Evolutionary conservation across 2,888 invertebrate species (phyloP).

Genomic region (Escarpia spicata): DNA sequence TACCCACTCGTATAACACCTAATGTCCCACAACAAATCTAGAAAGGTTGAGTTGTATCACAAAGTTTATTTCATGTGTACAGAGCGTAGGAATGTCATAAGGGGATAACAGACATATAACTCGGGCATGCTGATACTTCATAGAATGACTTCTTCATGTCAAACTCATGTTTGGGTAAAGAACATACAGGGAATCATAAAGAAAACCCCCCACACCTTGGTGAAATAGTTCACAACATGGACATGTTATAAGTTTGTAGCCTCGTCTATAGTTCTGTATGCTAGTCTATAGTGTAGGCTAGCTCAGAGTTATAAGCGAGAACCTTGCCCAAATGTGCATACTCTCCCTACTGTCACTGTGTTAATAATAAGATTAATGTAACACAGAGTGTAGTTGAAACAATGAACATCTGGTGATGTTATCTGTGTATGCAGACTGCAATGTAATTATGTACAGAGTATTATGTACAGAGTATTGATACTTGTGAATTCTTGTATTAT

Average conservation of each 20-base stretch:
- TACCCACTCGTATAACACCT: not conserved
- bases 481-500: constrained; percentile 12
- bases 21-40: not conserved
- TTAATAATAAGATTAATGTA: not conserved
- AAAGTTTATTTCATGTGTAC: not conserved
- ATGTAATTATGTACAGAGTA: not conserved
- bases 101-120: too few species aligned
- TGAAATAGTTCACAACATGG: not conserved
- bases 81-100: too few species aligned
- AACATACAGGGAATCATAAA: not conserved
- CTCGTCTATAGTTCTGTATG: too few species aligned
- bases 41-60: not conserved
- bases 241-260: not conserved
- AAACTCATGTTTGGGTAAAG: not conserved
- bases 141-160: not conserved
- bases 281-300: too few species aligned
- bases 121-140: too few species aligned
- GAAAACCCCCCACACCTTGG: not conserved
- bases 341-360: not conserved
- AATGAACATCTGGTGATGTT: not conserved
- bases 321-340: not conserved
- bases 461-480: constrained; percentile 11
- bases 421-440: not conserved
- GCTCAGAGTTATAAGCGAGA: too few species aligned
- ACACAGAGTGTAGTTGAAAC: not conserved